These are phyloP conservation scores for Monopis laevigella DNA, from an alignment of 2,888 invertebrate genomes.

Conservation along the genomic window DNA sequence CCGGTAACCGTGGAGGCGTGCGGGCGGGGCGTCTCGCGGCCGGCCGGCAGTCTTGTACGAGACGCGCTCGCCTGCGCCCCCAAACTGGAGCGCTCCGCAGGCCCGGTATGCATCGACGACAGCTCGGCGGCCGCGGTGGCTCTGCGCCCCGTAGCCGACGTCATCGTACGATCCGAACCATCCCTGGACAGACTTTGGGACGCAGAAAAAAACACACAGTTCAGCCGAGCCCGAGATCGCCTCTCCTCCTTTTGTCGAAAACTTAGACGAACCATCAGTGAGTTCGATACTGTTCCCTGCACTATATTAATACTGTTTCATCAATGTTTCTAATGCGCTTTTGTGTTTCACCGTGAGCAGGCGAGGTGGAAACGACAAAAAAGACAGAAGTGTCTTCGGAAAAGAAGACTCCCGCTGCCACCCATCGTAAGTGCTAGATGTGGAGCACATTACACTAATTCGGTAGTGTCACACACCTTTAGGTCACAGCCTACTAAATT, in stretches of 20 bases:
- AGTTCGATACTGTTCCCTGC: conserved; percentile 28
- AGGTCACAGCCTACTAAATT: too few relatives aligned
- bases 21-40: background rate
- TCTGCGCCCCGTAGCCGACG: conserved; percentile 49
- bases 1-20: background rate
- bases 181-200: conserved; percentile 53
- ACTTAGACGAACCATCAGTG: conserved; percentile 61
- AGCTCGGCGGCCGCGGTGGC: conserved; percentile 33
- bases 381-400: conserved; percentile 59
- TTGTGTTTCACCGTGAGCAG: conserved; percentile 62
- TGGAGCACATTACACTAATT: conserved; percentile 49
- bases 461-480: too few relatives aligned
- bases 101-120: conserved; percentile 62
- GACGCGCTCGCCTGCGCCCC: conserved; percentile 45
- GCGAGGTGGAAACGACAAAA: conserved; percentile 65
- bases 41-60: conserved; percentile 39
- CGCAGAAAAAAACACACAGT: conserved; percentile 48
- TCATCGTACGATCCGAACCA: conserved; percentile 50
- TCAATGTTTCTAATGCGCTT: conserved; percentile 63
- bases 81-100: conserved; percentile 61
- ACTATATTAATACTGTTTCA: conserved; percentile 16
- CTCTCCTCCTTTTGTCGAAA: conserved; percentile 59
- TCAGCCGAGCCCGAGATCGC: conserved; percentile 54
- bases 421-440: conserved; percentile 65
- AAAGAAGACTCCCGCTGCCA: conserved; percentile 54